These are phyloP conservation scores for Phanerotoma sp. DNA, from an alignment of 2,888 invertebrate species.

Conservation along the genomic window DNA sequence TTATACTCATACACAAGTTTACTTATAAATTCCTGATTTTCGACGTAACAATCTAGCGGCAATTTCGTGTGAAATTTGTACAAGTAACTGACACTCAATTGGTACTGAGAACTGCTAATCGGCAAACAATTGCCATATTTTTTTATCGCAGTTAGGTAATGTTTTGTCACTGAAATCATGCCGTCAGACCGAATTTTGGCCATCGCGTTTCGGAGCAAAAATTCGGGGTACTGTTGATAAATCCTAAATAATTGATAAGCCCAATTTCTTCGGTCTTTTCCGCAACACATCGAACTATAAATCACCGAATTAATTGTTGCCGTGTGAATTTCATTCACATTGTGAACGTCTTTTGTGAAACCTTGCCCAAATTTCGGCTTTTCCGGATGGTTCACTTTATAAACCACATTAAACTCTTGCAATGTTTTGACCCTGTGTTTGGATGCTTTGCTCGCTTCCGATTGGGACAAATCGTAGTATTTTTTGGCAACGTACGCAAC, in stretches of 20 bases:
- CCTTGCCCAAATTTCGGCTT: slow-evolving; percentile 44
- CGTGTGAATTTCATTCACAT: slow-evolving; percentile 59
- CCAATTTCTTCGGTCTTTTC: slow-evolving; percentile 65
- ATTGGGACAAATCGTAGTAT: slow-evolving; percentile 45
- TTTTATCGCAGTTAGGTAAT: slow-evolving; percentile 52
- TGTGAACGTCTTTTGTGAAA: slow-evolving; percentile 54
- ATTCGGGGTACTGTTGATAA: slow-evolving; percentile 72
- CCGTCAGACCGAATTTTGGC: slow-evolving; percentile 63
- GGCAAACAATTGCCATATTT: slow-evolving; percentile 57
- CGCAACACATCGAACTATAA: slow-evolving; percentile 67
- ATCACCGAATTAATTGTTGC: slow-evolving; percentile 64
- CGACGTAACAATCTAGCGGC: slow-evolving; percentile 57
- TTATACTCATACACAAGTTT: slow-evolving; percentile 39
- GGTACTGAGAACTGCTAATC: slow-evolving; percentile 60
- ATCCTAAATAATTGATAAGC: slow-evolving; percentile 68
- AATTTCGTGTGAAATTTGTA: slow-evolving; percentile 59
- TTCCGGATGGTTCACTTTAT: slow-evolving; percentile 50
- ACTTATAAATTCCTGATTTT: slow-evolving; percentile 49
- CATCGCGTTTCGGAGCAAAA: slow-evolving; percentile 64
- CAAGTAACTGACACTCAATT: slow-evolving; percentile 54
- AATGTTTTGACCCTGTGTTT: slow-evolving; percentile 42
- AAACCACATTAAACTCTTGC: slow-evolving; percentile 49
- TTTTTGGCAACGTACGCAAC: slow-evolving; percentile 50
- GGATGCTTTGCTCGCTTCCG: slow-evolving; percentile 43
- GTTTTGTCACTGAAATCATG: slow-evolving; percentile 62